A percentile compares a stretch with the other conserved stretches of the same genome.
Evolutionary conservation across 2,113 vertebrate genomes (phyloP).

Genomic region (Haplotaxodon microlepis): DNA sequence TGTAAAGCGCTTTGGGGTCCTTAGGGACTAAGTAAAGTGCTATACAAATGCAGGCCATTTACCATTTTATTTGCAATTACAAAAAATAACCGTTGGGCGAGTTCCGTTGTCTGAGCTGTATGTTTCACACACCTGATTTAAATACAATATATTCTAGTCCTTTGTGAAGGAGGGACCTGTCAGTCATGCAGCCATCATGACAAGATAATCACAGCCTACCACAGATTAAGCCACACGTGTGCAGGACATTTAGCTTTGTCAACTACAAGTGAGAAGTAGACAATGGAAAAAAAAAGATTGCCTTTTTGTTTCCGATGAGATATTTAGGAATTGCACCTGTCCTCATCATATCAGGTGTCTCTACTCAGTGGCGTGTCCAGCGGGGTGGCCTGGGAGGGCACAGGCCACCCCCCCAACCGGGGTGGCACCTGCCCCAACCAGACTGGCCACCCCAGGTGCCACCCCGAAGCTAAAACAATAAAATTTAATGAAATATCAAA

Average conservation of each 20-base stretch:
- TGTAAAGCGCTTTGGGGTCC: neutral
- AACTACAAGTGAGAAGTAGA: neutral
- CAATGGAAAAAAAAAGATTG: neutral
- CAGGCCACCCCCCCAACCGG: no score
- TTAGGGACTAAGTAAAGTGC: neutral
- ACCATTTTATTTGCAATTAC: neutral
- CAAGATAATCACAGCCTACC: neutral
- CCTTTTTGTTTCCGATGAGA: neutral
- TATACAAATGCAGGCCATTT: fast-evolving
- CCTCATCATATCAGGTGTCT: neutral
- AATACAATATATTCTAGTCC: neutral
- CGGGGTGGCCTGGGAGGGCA: no score
- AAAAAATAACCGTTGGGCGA: fast-evolving
- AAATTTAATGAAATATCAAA: no score
- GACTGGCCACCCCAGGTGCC: no score
- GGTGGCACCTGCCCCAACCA: no score
- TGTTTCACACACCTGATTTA: neutral
- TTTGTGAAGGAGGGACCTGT: neutral
- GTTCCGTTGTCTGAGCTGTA: neutral
- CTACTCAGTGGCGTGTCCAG: neutral
- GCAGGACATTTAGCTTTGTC: neutral
- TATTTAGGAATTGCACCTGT: neutral
- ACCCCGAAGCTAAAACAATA: no score
- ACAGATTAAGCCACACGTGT: neutral
- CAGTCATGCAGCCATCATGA: neutral